Evolutionary conservation across 2,888 invertebrate species (phyloP), one percentile per base, ranked within the genome.

Genomic region (Alsophila aescularia): DNA sequence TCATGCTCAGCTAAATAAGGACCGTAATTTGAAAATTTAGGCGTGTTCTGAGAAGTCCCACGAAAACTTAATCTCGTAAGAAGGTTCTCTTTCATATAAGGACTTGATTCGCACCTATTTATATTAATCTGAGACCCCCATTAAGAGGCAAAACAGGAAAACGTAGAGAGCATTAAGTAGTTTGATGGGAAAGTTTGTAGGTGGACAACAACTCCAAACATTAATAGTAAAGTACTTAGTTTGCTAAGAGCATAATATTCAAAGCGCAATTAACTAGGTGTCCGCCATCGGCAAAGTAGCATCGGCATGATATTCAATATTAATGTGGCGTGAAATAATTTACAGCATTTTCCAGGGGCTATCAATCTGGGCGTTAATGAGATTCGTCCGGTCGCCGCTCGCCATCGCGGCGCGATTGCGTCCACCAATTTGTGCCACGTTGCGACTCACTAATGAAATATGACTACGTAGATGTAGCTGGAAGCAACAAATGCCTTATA

Each of bases 291-390:
- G 62, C 62, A 58, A 47, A 45, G 53, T 50, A 47, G 51, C 57
- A 59, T 53, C 66, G 58, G 61, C 79, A 68, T 79, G 74, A 85
- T 87, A 84, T 87, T 82, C 78, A 84, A 82, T 85, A 85, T 85
- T 81, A 83, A 87, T 85, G 81, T 83, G 79, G 80, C 85, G 81
- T 85, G 74, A 87, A 88, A 89, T 87, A 86, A 85, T 88, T 85
- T 83, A 70, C 81, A 86, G 73, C 81, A 79, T 87, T 88, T 87
- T 85, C 85, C 82, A 83, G 79, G 61, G 82, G 78, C 84, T 82
- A 88, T 88, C 86, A 88, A 87, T 89, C 86, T 83, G 78, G 73
- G 52, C 74, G 81, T 81, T 90, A 90, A 90, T 89, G 90, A 90
- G 87, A 87, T 88, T 86, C 81, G 81, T 77, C 79, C 83, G 82